These are phyloP conservation scores for Malurus alboscapulatus DNA, from an alignment of 2,113 vertebrate genomes.

Conservation along the genomic window DNA sequence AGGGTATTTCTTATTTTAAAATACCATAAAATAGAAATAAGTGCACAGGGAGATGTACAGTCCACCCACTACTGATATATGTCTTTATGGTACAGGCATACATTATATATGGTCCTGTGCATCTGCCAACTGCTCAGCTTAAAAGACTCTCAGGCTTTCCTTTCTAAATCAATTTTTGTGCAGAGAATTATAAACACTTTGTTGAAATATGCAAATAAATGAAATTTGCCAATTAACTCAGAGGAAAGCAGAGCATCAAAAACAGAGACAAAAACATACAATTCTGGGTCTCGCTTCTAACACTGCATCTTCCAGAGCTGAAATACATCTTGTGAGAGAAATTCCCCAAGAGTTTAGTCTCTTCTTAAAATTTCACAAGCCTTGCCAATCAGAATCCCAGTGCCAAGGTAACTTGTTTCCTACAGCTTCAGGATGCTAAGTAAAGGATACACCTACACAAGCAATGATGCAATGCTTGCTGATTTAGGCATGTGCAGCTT, in stretches of 20 bases:
- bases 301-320: neutral
- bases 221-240: neutral
- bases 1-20: slow-evolving; percentile 52
- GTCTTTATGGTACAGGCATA: slow-evolving; percentile 13
- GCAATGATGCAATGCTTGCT: neutral
- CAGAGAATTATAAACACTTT: neutral
- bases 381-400: neutral
- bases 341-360: neutral
- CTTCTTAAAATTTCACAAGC: neutral
- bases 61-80: slow-evolving; percentile 22
- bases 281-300: neutral
- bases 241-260: neutral
- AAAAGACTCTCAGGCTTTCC: neutral
- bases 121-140: slow-evolving; percentile 11
- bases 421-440: slow-evolving; percentile 18
- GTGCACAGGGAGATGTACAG: neutral
- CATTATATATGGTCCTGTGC: neutral
- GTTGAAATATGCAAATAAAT: slow-evolving; percentile 12
- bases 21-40: slow-evolving; percentile 37
- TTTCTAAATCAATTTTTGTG: neutral
- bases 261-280: neutral
- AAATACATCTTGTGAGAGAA: neutral
- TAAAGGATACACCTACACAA: slow-evolving; percentile 36
- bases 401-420: slow-evolving; percentile 20
- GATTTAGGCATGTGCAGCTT: neutral